Evolutionary conservation across 64 coral and sea anemone genomes (phyloP), one percentile per base, ranked within the genome.

Genomic region (Anthopleura sola): DNA sequence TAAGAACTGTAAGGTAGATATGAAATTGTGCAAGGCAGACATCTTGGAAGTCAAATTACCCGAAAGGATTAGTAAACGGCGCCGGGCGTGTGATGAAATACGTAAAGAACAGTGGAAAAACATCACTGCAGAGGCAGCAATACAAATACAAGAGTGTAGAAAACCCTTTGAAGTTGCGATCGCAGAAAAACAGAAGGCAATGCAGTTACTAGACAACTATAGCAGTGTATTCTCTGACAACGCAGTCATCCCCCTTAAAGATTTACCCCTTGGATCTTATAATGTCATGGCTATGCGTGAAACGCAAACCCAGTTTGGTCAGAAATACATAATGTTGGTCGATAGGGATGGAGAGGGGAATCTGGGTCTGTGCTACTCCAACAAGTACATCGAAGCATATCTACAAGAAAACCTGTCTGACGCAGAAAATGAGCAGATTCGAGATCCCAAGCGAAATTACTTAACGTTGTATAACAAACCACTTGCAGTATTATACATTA

Each of bases 111-210:
- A 86, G 55, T 19, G 23, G 32, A 19, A 32, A 48, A 68, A 77
- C 29, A 51, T 75, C 24, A 68, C 66, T 28, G 32, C 33, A 26
- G 12, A 86, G 49, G 85, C 68, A 3, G 85, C 85, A 55, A 75
- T 21, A 39, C 26, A 62, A 23, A 86, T 86, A n/a, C 85, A 77
- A 51, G 85, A 86, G 33, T 28, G 66, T 29, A 68, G 68, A 84
- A 84, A 84, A 37, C 82, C 82, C 50, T 84, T 84, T 50, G 82
- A 84, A 60, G 82, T 46, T 28, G 82, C 82, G 5, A 84, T 84
- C 29, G 82, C 82, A 62, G 58, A 62, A 8, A 62, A 62, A 62
- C 24, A 20, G 24, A 44, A 55, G 54, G n/a, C 24, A 8, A 20
- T 62, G 24, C 24, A 62, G 24, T 62, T 62, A 24, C 58, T 62